Evolutionary conservation across 1,140 invertebrate species (phyloP), one percentile per base, ranked within the genome.

Genomic region (Radopholus similis): DNA sequence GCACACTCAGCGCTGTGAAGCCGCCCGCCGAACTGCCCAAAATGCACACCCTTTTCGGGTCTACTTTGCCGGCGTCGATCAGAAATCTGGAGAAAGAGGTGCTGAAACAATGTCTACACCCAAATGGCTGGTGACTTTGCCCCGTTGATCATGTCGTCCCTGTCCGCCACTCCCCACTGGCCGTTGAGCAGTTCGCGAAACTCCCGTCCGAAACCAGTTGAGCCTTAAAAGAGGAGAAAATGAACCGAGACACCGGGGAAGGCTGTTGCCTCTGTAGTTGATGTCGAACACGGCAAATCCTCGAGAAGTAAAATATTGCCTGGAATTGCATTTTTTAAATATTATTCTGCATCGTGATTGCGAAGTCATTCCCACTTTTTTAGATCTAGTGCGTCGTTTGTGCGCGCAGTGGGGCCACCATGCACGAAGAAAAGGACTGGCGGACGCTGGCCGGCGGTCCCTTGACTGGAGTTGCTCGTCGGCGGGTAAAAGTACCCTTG

Each of bases 211-310:
- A 21, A 23, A 0, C 65, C 64, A 11, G 66, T 40, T 6, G 64
- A 66, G 51, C 64, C 47, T 51, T 21, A 4, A 51, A 51, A 23
- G 15, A 0, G 47, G 9, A 4, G 18, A 11, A 26, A 51, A 11
- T 51, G 18, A 13, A 13, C 38, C 11, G 11, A 42, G 0, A 42
- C 18, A 13, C 18, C 1, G 18, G 18, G 18, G 18, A 42, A 42
- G 11, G 1, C 11, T 49, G 3, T 40, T 32, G 30, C 47, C 66
- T 30, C 66, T 63, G 66, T 68, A 68, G 47, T 68, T 68, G 13
- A 68, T 59, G 66, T 68, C 66, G n/a, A 68, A 67, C 3, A 71
- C 38, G 11, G 66, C 66, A 28, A 68, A 68, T 11, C 66, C 66
- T 8, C 56, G 55, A 0, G 34, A 42, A 66, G 59, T 65, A 9